phyloP scores from a whole-genome alignment of 2,888 invertebrate genomes.

The Nymphalis c-album region DNA sequence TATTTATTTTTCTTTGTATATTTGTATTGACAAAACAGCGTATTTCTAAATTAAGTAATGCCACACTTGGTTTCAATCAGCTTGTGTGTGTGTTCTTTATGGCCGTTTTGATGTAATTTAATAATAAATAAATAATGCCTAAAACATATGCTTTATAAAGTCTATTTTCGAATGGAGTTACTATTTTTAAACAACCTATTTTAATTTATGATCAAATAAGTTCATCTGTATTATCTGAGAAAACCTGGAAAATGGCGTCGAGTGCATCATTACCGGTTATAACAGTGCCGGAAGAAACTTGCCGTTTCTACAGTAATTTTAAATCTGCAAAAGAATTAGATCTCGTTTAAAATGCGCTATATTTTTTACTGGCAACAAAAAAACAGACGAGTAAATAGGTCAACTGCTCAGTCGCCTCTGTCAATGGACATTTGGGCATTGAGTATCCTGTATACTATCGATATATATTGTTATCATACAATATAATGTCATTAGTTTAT shows the following conservation, averaged over 20 bases:
- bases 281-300: constrained; percentile 3
- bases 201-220: constrained; percentile 20
- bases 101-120: too few species aligned
- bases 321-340: constrained; percentile 9
- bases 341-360: not conserved
- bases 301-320: constrained; percentile 3
- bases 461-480: too few species aligned
- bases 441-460: not conserved
- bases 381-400: not conserved
- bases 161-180: too few species aligned
- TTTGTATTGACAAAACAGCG: too few species aligned
- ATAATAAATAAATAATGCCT: too few species aligned
- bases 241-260: constrained; percentile 5
- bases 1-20: too few species aligned
- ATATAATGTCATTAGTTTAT: too few species aligned
- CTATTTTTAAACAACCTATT: not conserved
- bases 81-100: too few species aligned
- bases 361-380: not conserved
- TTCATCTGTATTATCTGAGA: constrained; percentile 9
- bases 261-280: constrained; percentile 9
- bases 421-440: not conserved
- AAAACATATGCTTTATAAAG: too few species aligned
- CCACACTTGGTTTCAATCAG: too few species aligned
- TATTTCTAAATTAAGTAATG: too few species aligned
- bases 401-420: not conserved